A percentile compares a stretch with the other conserved stretches of the same genome.
Conservation (phyloP, 2,113 vertebrate species). For the Catharus minimus region DNA sequence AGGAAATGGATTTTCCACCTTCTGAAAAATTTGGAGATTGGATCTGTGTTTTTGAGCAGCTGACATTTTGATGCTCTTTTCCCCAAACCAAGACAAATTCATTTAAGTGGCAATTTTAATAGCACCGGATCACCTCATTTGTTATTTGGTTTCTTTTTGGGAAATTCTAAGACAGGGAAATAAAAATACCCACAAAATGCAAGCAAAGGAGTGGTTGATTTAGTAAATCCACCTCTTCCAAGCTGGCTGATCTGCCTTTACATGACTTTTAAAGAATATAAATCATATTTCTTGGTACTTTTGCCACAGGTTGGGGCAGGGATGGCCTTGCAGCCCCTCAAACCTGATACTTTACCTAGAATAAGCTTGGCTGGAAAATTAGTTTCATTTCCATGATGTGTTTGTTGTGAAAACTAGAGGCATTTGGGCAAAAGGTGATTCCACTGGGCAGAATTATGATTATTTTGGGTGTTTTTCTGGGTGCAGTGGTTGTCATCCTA, state of each 20-base stretch:
- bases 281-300: not conserved
- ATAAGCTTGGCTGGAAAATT: not conserved
- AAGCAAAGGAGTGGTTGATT: not conserved
- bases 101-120: not conserved
- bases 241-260: not conserved
- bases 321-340: not conserved
- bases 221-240: not conserved
- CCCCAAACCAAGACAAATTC: not conserved
- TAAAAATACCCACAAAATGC: not conserved
- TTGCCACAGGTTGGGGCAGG: not conserved
- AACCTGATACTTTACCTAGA: not conserved
- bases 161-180: not conserved
- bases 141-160: not conserved
- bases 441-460: not conserved
- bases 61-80: not conserved
- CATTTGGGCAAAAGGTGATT: not conserved
- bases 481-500: not conserved
- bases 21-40: not conserved
- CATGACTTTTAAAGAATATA: not conserved
- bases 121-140: not conserved
- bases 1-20: constrained; percentile 67
- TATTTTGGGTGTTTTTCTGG: not conserved
- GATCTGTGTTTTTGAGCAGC: not conserved
- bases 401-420: not conserved
- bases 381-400: not conserved